These are phyloP conservation scores for Pluvialis apricaria DNA, from an alignment of 2,113 vertebrate genomes.

Conservation along the genomic window DNA sequence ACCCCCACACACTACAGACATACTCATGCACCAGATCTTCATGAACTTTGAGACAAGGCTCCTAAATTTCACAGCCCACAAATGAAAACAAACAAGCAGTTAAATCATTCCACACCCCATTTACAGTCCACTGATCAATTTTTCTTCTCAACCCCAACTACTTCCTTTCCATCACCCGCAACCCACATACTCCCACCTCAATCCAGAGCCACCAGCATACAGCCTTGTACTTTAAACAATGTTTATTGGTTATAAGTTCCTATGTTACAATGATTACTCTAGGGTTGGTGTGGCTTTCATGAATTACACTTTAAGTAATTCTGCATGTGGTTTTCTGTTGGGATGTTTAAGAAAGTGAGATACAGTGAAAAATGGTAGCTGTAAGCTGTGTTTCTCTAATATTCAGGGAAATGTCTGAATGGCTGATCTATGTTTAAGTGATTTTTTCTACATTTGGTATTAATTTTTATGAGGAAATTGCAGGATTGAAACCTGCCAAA, in stretches of 20 bases:
- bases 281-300: neutral
- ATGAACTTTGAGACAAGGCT: neutral
- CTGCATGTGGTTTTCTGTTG: neutral
- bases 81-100: neutral
- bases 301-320: neutral
- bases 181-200: neutral
- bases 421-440: neutral
- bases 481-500: neutral
- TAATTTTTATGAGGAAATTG: neutral
- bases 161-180: neutral
- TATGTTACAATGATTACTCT: neutral
- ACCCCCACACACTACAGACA: neutral
- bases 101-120: neutral
- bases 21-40: neutral
- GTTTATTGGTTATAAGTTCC: neutral
- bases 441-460: neutral
- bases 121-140: neutral
- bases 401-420: neutral
- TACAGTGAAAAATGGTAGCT: neutral
- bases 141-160: neutral
- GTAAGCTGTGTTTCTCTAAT: neutral
- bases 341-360: neutral
- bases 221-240: neutral
- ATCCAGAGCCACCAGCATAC: neutral
- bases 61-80: constrained; percentile 13